Evolutionary conservation across 1,140 invertebrate species (phyloP).

Genomic region (Archivesica marissinica): DNA sequence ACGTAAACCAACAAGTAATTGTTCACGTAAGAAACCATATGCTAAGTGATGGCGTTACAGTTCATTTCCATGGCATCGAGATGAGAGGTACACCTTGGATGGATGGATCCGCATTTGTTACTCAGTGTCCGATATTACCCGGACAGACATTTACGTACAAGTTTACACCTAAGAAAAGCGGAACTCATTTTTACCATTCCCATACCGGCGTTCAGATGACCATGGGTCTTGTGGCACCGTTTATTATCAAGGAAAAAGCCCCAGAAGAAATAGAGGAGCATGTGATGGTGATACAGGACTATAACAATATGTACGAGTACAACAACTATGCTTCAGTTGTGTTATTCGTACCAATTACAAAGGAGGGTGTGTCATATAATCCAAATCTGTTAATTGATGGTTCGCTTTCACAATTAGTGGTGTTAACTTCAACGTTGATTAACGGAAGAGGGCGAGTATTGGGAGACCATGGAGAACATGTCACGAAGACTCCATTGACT

Average conservation of each 20-base stretch:
- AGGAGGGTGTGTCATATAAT: background rate
- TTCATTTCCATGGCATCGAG: constrained; percentile 95
- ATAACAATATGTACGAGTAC: constrained; percentile 70
- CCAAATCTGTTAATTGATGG: constrained; percentile 3
- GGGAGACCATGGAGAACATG: constrained; percentile 22
- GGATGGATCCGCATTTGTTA: constrained; percentile 95
- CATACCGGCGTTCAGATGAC: constrained; percentile 63
- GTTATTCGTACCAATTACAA: background rate
- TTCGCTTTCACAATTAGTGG: background rate
- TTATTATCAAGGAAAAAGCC: constrained; percentile 64
- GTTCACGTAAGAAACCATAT: constrained; percentile 93
- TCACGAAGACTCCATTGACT: constrained; percentile 66
- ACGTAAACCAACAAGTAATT: constrained; percentile 92
- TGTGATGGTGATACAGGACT: constrained; percentile 73
- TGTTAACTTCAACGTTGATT: constrained; percentile 61
- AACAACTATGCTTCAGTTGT: background rate
- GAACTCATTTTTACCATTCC: constrained; percentile 70
- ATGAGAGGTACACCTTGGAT: constrained; percentile 93
- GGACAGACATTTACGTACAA: constrained; percentile 92
- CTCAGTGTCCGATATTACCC: constrained; percentile 95
- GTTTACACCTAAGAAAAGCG: constrained; percentile 58
- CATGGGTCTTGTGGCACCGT: constrained; percentile 66
- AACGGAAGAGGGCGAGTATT: constrained; percentile 70
- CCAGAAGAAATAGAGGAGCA: constrained; percentile 58
- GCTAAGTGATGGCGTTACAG: constrained; percentile 90